Base-by-base conservation (phyloP, 2,888 invertebrate genomes). In the Dynastes maya region DNA sequence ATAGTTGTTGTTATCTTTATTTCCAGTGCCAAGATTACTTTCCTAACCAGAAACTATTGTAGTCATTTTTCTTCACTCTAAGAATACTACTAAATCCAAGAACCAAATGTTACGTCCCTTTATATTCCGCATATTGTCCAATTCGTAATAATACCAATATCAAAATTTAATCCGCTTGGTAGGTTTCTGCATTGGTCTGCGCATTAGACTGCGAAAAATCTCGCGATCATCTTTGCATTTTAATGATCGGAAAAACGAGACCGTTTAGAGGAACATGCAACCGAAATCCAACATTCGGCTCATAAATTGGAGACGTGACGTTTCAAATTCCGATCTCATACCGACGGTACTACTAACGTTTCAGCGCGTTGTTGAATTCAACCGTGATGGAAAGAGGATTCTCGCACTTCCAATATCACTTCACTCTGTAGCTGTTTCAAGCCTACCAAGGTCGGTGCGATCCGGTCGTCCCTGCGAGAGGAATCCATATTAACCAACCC, bases 261-360 rank as follows among this genome's bases (percentile, higher is more conserved):
- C 9, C 61, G 27, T 29, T 61, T 29, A 22, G 6, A 11, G 61
- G 45, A 64, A 64, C 64, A 64, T 64, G 64, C 58, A 55, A 55
- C n/a, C 58, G 58, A 58, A 55, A 71, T 37, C 22, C 55, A 71
- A 16, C 32, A 71, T 37, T 58, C 53, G 37, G 55, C 58, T 16
- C 55, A 71, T 71, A 71, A 71, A 58, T 71, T 71, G 13, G 58
- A 58, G 55, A 71, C 71, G 58, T 71, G 71, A 58, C 55, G 58
- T 37, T 71, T 71, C 37, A 71, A 40, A 58, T 55, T 71, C 71
- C 40, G 29, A 58, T 58, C 58, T 58, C 40, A 32, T 40, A 16
- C 58, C 55, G 58, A 55, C 58, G 55, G 2, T 55, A 55, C 71
- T 37, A 40, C 55, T 71, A 71, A 55, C 71, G 55, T 71, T 71